Evolutionary conservation across 2,113 vertebrate species (phyloP), one percentile per base, ranked within the genome.

Genomic region (Aspiorhynchus laticeps): DNA sequence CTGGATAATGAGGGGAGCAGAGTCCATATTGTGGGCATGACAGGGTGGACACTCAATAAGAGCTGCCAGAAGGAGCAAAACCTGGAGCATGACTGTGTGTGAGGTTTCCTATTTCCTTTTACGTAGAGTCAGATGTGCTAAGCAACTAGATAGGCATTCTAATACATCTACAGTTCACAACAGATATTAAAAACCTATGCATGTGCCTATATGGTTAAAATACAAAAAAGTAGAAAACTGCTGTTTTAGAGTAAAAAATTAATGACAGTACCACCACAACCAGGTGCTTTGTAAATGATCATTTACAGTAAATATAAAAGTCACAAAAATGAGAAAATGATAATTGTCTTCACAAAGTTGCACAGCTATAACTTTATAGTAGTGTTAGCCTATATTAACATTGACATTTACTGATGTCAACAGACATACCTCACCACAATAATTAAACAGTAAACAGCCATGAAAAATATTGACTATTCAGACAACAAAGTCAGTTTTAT

Each of bases 81-180:
- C 80, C 88, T 91, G 92, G 87, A 94, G 91, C 94, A 94, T 94
- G 28, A 84, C 89, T 91, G 89, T 38, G 87, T 73, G 85, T 86
- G 84, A 75, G 69, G 2, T 85, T 88, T 77, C 43, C 33, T 6
- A 21, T 69, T 82, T 38, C 79, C 33, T 48, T 86, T 82, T 46
- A 67, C 9, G 15, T 43, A 21, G 14, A 67, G 38, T 46, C 56
- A 81, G 21, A 38, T 79, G 48, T 79, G 77, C 63, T 59, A n/a
- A 38, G 53, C 46, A 5, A 56, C 92, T 88, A 90, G 85, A 61
- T 51, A n/a, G 80, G 80, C 91, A 92, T 78, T 85, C 85, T 74
- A 76, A 17, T 51, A 56, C 5, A 65, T 19, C 24, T 14, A 53
- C 51, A 38, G 10, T 61, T 61, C 10, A 61, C 51, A 56, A 43